phyloP scores from a whole-genome alignment of 2,888 invertebrate species.

The Drosophila ezoana region DNA sequence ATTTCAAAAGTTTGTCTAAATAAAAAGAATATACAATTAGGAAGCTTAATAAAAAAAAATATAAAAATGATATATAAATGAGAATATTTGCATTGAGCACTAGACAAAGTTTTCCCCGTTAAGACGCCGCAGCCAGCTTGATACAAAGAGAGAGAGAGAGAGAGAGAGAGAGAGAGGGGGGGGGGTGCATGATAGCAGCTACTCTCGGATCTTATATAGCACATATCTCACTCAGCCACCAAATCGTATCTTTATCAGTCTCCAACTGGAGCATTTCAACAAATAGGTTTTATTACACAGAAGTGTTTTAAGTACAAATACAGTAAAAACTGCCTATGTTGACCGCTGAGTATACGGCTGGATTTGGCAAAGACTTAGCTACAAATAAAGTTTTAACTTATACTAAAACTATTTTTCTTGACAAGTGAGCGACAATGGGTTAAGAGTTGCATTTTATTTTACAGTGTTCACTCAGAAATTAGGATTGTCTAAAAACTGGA shows the following conservation, averaged over 20 bases:
- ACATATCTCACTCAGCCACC: not conserved
- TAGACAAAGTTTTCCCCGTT: constrained; percentile 17
- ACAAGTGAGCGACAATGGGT: no score
- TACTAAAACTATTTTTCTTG: not conserved
- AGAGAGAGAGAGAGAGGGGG: no score
- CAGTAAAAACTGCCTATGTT: constrained; percentile 3
- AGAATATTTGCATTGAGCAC: constrained; percentile 39
- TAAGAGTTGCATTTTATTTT: not conserved
- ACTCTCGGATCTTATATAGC: no score
- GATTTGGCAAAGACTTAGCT: not conserved
- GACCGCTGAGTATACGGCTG: not conserved
- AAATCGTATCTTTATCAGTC: constrained; percentile 12
- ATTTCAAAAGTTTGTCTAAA: constrained; percentile 1
- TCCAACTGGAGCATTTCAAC: constrained; percentile 11
- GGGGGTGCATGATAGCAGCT: no score
- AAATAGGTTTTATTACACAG: constrained; percentile 7
- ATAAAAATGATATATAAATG: constrained; percentile 3
- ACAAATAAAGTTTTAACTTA: not conserved
- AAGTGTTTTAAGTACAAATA: constrained; percentile 1
- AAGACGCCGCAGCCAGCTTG: constrained; percentile 11
- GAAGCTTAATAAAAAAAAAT: not conserved
- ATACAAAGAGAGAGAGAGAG: not conserved
- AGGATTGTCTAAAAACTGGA: no score
- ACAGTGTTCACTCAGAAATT: not conserved
- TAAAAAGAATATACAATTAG: no score